These are phyloP conservation scores for Sogatella furcifera DNA, from an alignment of 1,140 invertebrate species.

Conservation along the genomic window DNA sequence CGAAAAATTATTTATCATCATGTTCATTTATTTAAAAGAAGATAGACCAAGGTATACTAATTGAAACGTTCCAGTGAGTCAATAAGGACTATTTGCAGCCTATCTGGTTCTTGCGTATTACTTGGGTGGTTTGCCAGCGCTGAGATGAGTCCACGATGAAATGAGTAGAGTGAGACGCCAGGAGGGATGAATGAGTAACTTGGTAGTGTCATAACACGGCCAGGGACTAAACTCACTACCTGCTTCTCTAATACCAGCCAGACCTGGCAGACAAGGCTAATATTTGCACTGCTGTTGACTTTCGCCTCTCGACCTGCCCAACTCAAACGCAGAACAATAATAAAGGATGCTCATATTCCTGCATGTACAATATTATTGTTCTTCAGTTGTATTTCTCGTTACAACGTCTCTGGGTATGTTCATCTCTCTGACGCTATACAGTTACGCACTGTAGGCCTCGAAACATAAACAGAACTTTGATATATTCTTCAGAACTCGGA, in stretches of 20 bases:
- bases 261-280: not conserved
- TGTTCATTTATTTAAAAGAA: no score
- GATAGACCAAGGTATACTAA: no score
- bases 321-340: not conserved
- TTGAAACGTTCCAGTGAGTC: no score
- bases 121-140: not conserved
- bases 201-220: not conserved
- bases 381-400: not conserved
- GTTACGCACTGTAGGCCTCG: not conserved
- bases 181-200: not conserved
- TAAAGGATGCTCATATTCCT: not conserved
- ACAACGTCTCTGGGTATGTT: not conserved
- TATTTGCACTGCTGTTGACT: slow-evolving; percentile 1
- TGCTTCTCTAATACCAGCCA: not conserved
- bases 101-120: not conserved
- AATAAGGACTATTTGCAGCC: no score
- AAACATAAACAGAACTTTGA: not conserved
- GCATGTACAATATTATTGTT: not conserved
- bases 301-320: not conserved
- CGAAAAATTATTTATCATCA: no score
- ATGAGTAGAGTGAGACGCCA: not conserved
- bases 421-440: not conserved
- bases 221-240: not conserved
- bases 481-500: not conserved
- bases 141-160: not conserved